phyloP scores from a whole-genome alignment of 1,140 invertebrate genomes.

The Capitella teleta region DNA sequence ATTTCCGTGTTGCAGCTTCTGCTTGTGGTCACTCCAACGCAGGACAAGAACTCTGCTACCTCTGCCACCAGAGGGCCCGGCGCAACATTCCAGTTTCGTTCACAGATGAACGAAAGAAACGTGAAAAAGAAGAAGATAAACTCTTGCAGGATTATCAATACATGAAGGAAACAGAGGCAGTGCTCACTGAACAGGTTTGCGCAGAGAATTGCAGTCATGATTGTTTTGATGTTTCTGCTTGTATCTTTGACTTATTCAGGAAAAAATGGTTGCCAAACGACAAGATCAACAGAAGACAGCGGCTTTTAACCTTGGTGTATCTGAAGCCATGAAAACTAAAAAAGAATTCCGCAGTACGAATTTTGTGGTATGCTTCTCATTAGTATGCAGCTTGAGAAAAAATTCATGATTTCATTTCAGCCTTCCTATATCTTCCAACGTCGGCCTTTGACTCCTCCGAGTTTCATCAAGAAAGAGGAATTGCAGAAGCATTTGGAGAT shows the following conservation, averaged over 20 bases:
- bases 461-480: constrained; percentile 30
- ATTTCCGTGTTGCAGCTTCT: too few relatives aligned
- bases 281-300: constrained; percentile 37
- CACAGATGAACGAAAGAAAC: constrained; percentile 27
- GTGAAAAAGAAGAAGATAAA: constrained; percentile 36
- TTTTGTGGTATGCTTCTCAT: too few relatives aligned
- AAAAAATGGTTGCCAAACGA: constrained; percentile 22
- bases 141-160: constrained; percentile 38
- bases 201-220: too few relatives aligned
- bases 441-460: constrained; percentile 36
- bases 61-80: constrained; percentile 38
- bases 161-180: constrained; percentile 37
- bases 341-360: too few relatives aligned
- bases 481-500: constrained; percentile 24
- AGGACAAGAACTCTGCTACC: constrained; percentile 41
- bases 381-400: too few relatives aligned
- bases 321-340: constrained; percentile 31
- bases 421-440: constrained; percentile 38
- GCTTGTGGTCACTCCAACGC: constrained; percentile 25
- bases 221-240: too few relatives aligned
- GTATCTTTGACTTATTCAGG: constrained; percentile 22
- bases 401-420: too few relatives aligned
- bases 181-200: constrained; percentile 32
- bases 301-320: constrained; percentile 40
- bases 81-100: constrained; percentile 38